Conservation (phyloP, 2,797 vertebrate species). For the Molossus alvarezi region DNA sequence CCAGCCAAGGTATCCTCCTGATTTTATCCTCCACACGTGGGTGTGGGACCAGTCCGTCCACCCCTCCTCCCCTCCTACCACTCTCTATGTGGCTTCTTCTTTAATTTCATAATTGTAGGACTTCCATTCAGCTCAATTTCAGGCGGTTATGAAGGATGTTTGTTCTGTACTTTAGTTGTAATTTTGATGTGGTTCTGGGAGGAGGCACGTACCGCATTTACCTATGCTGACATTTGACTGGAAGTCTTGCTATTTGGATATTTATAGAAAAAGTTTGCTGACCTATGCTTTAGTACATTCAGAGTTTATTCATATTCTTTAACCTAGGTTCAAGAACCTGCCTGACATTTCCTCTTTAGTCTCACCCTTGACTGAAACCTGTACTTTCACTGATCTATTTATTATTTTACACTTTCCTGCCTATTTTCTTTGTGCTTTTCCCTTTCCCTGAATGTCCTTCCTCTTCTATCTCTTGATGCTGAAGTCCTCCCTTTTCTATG, state of each 20-base stretch:
- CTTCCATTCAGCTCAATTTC: too few species aligned
- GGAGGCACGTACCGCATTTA: too few species aligned
- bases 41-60: too few species aligned
- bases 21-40: too few species aligned
- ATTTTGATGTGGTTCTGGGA: too few species aligned
- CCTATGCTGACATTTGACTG: too few species aligned
- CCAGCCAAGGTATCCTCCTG: too few species aligned
- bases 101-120: too few species aligned
- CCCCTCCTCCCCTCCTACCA: too few species aligned
- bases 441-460: background rate
- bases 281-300: background rate
- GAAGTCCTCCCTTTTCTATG: background rate
- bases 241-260: background rate
- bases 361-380: background rate
- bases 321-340: background rate
- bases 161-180: too few species aligned
- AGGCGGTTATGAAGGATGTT: too few species aligned
- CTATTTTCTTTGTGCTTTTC: background rate
- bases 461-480: background rate
- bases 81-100: too few species aligned
- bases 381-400: conserved; percentile 24
- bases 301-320: background rate
- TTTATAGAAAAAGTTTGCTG: conserved; percentile 11
- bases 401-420: conserved; percentile 5
- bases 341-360: conserved; percentile 2